Evolutionary conservation across 2,888 invertebrate genomes (phyloP).

Genomic region (Limnephilus rhombicus): DNA sequence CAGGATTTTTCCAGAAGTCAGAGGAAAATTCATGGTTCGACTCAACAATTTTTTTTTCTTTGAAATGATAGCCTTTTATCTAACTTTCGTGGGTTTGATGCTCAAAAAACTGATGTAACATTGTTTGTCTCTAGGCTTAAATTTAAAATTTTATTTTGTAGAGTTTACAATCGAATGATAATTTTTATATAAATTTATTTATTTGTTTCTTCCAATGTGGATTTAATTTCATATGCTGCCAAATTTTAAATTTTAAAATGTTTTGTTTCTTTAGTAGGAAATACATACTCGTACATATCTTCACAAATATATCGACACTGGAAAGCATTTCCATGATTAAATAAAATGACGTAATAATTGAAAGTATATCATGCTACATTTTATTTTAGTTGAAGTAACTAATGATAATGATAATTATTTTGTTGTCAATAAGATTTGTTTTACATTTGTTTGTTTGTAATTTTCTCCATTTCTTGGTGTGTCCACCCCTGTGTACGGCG

Average conservation of each 20-base stretch:
- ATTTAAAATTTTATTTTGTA: neutral
- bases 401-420: neutral
- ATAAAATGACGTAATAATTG: neutral
- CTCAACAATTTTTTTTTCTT: too few relatives aligned
- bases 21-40: too few relatives aligned
- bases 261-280: neutral
- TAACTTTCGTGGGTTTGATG: neutral
- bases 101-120: neutral
- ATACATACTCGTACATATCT: neutral
- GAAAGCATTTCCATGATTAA: neutral
- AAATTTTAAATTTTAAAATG: neutral
- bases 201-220: neutral
- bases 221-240: neutral
- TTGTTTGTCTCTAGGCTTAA: neutral
- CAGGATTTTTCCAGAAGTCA: too few relatives aligned
- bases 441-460: constrained; percentile 55
- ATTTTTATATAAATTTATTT: neutral
- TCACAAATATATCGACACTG: neutral
- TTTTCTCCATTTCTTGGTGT: constrained; percentile 65
- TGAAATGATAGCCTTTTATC: neutral
- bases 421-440: constrained; percentile 20
- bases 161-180: neutral
- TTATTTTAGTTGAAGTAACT: constrained; percentile 15
- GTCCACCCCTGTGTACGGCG: constrained; percentile 54
- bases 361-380: constrained; percentile 7